Evolutionary conservation across 2,113 vertebrate genomes (phyloP).

Genomic region (Sclerurus mexicanus): DNA sequence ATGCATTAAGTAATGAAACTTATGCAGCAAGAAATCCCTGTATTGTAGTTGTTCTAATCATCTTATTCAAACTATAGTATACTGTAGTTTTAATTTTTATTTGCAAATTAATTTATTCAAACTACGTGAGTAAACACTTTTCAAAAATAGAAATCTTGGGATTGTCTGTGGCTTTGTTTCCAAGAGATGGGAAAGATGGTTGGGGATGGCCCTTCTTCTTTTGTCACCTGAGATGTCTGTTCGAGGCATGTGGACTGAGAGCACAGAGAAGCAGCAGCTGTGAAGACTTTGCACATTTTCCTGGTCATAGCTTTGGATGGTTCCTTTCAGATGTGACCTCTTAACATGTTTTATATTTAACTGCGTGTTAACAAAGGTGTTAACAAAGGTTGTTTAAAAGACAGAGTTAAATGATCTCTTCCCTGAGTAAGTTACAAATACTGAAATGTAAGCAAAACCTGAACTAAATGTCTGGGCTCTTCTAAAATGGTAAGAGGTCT

Average conservation of each 20-base stretch:
- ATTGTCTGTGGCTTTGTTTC: slow-evolving; percentile 60
- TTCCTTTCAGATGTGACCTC: background rate
- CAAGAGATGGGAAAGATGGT: background rate
- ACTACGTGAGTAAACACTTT: slow-evolving; percentile 77
- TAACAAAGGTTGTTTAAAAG: background rate
- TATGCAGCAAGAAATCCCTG: slow-evolving; percentile 69
- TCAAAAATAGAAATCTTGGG: slow-evolving; percentile 66
- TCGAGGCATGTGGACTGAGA: background rate
- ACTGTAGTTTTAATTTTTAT: slow-evolving; percentile 82
- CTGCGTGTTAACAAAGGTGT: background rate
- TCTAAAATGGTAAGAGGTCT: background rate
- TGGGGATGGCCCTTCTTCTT: background rate
- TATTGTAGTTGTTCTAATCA: slow-evolving; percentile 78
- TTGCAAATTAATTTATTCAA: slow-evolving; percentile 84
- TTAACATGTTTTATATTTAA: background rate
- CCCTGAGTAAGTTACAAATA: background rate
- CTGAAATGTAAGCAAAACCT: background rate
- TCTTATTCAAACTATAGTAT: slow-evolving; percentile 74
- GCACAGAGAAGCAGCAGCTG: background rate
- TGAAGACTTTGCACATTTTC: background rate
- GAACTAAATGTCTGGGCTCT: background rate
- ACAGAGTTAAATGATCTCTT: background rate
- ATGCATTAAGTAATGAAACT: slow-evolving; percentile 70
- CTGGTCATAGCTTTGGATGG: background rate
- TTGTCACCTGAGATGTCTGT: background rate